These are phyloP conservation scores for Netelia fuscicornis DNA, from an alignment of 2,888 invertebrate genomes.

Conservation along the genomic window DNA sequence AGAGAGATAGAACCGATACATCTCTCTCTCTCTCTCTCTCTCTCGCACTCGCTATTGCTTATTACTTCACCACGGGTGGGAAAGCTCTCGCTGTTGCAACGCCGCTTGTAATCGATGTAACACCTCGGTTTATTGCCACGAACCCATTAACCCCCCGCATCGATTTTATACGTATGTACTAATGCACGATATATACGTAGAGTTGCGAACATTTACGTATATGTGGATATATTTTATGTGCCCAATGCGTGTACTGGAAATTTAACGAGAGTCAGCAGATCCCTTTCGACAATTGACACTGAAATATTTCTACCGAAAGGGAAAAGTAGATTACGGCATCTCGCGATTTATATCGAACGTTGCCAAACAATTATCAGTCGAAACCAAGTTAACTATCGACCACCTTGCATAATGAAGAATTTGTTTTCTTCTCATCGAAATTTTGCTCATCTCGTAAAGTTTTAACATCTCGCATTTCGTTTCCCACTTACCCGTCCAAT, in stretches of 20 bases:
- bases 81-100: constrained; percentile 72
- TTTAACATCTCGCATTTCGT: not conserved
- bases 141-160: constrained; percentile 72
- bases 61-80: constrained; percentile 46
- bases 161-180: constrained; percentile 3
- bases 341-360: no score
- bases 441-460: not conserved
- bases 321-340: not conserved
- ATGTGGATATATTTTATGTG: constrained; percentile 1
- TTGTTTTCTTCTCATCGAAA: not conserved
- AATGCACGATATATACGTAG: not conserved
- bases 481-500: not conserved
- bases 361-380: no score
- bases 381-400: no score
- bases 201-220: not conserved
- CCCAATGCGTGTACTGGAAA: constrained; percentile 25
- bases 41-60: no score
- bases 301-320: constrained; percentile 4
- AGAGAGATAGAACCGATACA: constrained; percentile 70
- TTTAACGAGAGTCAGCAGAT: not conserved
- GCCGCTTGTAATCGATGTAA: constrained; percentile 77
- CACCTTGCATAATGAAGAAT: no score
- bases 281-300: not conserved
- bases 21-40: not conserved
- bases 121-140: constrained; percentile 77